phyloP scores from a whole-genome alignment of 1,140 invertebrate genomes.

The Ephestia elutella region DNA sequence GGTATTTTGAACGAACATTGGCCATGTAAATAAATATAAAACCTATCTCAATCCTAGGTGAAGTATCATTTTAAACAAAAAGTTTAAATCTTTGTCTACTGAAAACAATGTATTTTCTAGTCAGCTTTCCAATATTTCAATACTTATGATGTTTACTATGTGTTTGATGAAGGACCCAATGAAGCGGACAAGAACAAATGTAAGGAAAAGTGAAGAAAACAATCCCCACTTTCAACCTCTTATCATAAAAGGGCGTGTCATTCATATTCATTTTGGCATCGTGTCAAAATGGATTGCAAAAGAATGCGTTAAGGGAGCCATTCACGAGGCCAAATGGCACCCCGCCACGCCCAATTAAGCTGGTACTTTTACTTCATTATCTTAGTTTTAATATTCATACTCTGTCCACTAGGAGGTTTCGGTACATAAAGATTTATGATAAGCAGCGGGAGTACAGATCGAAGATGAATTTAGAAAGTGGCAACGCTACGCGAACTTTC shows the following conservation, averaged over 20 bases:
- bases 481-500: no score
- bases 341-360: background rate
- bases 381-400: background rate
- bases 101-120: no score
- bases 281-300: background rate
- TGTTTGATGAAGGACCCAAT: no score
- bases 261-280: constrained; percentile 4
- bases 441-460: no score
- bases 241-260: background rate
- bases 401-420: background rate
- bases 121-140: no score
- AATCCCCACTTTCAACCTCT: background rate
- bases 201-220: background rate
- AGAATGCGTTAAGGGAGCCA: background rate
- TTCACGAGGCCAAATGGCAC: constrained; percentile 1
- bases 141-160: no score
- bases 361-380: background rate
- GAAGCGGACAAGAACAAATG: background rate
- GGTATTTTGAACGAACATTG: no score
- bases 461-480: no score
- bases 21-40: no score
- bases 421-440: background rate
- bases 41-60: no score
- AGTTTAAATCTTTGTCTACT: no score
- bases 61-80: no score